A percentile compares a stretch with the other conserved stretches of the same genome.
Evolutionary conservation across 2,113 vertebrate species (phyloP).

Genomic region (Parotia lawesii): DNA sequence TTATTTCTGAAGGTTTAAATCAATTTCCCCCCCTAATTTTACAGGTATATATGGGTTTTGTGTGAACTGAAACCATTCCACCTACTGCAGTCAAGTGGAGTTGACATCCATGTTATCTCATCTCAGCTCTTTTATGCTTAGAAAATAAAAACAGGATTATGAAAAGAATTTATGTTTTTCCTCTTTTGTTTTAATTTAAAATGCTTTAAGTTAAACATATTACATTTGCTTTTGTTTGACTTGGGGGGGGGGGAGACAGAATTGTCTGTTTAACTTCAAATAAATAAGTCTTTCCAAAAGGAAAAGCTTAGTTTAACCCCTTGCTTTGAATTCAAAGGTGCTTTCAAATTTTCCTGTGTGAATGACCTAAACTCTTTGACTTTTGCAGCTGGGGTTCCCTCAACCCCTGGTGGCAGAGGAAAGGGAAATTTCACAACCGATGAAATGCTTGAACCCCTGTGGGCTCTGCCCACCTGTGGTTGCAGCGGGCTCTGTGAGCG

Average conservation of each 20-base stretch:
- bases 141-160: not conserved
- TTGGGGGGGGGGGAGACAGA: not conserved
- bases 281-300: not conserved
- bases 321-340: not conserved
- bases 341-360: not conserved
- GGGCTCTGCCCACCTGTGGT: not conserved
- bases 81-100: not conserved
- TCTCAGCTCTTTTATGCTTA: not conserved
- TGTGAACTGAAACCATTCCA: not conserved
- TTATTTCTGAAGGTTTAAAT: not conserved
- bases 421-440: not conserved
- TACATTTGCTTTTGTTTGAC: not conserved
- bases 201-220: not conserved
- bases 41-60: not conserved
- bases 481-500: rapidly evolving
- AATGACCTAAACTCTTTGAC: not conserved
- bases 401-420: not conserved
- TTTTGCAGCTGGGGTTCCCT: not conserved
- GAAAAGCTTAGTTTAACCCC: not conserved
- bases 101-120: not conserved
- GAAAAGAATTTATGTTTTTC: not conserved
- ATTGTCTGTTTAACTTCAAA: not conserved
- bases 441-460: not conserved
- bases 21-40: not conserved
- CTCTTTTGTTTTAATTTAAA: not conserved